A percentile compares a stretch with the other conserved stretches of the same genome.
Conservation (phyloP, 2,888 invertebrate genomes). For the Acanthosoma haemorrhoidale region DNA sequence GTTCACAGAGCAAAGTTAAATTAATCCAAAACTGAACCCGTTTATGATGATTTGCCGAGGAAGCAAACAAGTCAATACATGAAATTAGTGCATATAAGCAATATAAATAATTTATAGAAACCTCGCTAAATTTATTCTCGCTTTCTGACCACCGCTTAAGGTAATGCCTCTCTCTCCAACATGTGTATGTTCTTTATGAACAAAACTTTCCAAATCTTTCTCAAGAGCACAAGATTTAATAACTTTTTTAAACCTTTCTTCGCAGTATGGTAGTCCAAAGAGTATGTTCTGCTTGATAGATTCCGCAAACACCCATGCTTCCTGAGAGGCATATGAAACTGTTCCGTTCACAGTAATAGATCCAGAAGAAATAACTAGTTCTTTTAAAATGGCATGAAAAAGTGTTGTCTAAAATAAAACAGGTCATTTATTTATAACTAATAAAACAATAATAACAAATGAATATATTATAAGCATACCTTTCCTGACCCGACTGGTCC, state of each 20-base stretch:
- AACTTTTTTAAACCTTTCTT: constrained; percentile 60
- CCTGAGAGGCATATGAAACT: constrained; percentile 75
- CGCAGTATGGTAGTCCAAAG: constrained; percentile 73
- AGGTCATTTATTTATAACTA: background rate
- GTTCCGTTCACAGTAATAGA: constrained; percentile 60
- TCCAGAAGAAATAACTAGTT: constrained; percentile 64
- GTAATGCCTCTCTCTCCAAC: constrained; percentile 77
- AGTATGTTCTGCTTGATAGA: constrained; percentile 87
- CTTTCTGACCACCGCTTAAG: constrained; percentile 78
- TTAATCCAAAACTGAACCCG: too few relatives aligned
- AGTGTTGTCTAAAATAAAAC: constrained; percentile 54
- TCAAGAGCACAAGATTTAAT: constrained; percentile 61
- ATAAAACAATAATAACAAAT: constrained; percentile 46
- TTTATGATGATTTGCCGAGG: too few relatives aligned
- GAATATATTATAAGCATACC: constrained; percentile 44
- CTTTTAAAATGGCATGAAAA: constrained; percentile 68
- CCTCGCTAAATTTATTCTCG: constrained; percentile 69
- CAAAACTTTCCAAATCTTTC: constrained; percentile 66
- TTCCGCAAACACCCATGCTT: constrained; percentile 78
- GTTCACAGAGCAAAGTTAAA: too few relatives aligned
- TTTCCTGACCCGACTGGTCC: constrained; percentile 74
- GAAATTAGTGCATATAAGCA: too few relatives aligned
- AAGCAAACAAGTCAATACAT: too few relatives aligned
- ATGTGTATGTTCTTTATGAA: constrained; percentile 67
- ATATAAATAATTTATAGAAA: constrained; percentile 51